Percentiles rank a stretch among this genome's conserved stretches.
Conservation (phyloP, 1,140 invertebrate genomes). For the Prorops nasuta region DNA sequence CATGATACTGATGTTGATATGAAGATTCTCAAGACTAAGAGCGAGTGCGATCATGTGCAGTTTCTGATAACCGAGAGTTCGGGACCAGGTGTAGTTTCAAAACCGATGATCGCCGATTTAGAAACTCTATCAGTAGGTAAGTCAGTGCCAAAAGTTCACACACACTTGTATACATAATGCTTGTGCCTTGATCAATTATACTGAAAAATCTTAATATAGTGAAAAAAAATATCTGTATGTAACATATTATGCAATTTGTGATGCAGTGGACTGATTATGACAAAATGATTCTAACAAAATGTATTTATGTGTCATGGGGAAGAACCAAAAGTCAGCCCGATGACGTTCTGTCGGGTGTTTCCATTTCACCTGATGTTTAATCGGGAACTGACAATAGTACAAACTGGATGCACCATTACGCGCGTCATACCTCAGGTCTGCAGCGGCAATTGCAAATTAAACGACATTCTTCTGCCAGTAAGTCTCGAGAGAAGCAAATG, state of each 20-base stretch:
- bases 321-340: slow-evolving; percentile 85
- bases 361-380: slow-evolving; percentile 95
- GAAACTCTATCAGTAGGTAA: slow-evolving; percentile 71
- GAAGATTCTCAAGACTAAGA: slow-evolving; percentile 81
- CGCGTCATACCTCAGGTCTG: slow-evolving; percentile 76
- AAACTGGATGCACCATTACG: slow-evolving; percentile 83
- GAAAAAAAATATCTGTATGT: too few species aligned
- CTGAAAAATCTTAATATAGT: background rate
- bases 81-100: slow-evolving; percentile 60
- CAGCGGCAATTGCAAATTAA: slow-evolving; percentile 66
- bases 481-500: slow-evolving; percentile 33
- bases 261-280: too few species aligned
- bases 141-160: slow-evolving; percentile 20
- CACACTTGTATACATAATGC: too few species aligned
- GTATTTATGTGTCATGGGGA: slow-evolving; percentile 51
- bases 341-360: slow-evolving; percentile 90
- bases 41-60: slow-evolving; percentile 88
- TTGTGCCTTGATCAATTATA: background rate
- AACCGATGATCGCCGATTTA: slow-evolving; percentile 69
- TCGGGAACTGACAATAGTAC: slow-evolving; percentile 77
- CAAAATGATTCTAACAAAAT: slow-evolving; percentile 69
- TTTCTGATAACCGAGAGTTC: slow-evolving; percentile 88
- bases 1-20: slow-evolving; percentile 91
- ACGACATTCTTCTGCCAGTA: slow-evolving; percentile 78
- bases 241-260: too few species aligned